Evolutionary conservation across 1,140 invertebrate species (phyloP), one percentile per base, ranked within the genome.

Genomic region (Yoshiicerus persimilis): DNA sequence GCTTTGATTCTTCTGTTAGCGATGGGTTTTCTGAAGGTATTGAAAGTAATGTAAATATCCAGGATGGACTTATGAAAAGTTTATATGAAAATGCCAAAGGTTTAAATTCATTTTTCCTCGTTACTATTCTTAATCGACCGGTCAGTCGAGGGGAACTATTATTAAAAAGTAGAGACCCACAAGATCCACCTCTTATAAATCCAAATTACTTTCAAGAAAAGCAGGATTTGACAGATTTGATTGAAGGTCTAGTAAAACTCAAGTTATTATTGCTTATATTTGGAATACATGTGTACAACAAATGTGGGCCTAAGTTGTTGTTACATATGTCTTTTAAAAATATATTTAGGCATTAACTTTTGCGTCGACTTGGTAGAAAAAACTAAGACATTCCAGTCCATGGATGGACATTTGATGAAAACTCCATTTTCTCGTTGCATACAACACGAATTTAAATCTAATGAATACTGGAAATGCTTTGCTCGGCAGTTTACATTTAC

Each of bases 191-290:
- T 0, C 92, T 95, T 20, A 95, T 99, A n/a, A 94, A 96, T 91
- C 95, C 97, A 0, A 97, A 97, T 90, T 97, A 97, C 91, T 95
- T 96, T 83, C 92, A 93, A 25, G 92, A 95, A 92, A 95, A 93
- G 1, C 94, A 95, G 30, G 93, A 94, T 36, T 16, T 90, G 86
- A 20, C 90, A 87, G 89, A 85, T n/a, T 9, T 91, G 2, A 80
- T 87, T 16, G 89, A 91, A 86, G 0, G 75, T 80, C n/a, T n/a
- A n/a, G n/a, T n/a, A n/a, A n/a, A n/a, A n/a, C n/a, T n/a, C n/a
- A n/a, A n/a, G n/a, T n/a, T n/a, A n/a, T n/a, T n/a, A n/a, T n/a
- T n/a, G n/a, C n/a, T n/a, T n/a, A n/a, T n/a, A n/a, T n/a, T n/a
- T n/a, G n/a, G n/a, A n/a, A n/a, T n/a, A n/a, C n/a, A n/a, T n/a